Base-by-base conservation (phyloP, 2,113 vertebrate genomes). In the Orthonyx spaldingii region DNA sequence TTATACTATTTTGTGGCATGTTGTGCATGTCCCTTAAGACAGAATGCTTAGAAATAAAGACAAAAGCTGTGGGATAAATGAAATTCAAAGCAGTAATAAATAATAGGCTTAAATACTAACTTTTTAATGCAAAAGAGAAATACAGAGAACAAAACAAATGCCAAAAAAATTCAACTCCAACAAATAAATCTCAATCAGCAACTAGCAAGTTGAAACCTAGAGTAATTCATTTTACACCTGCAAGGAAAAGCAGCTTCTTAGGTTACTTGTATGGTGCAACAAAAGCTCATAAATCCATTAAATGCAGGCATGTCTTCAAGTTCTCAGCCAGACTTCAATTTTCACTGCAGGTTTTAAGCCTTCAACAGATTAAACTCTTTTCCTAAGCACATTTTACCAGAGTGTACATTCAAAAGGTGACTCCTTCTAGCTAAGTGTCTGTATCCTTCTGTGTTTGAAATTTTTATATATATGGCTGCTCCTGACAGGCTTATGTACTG, bases 281-380 rank as follows among this genome's bases (percentile, higher is more conserved):
- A 91, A 96, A 96, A 93, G 87, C 84, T 93, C 65, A 42, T 78
- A 93, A 87, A 96, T 82, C 84, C 84, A 84, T 91, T 95, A 93
- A 84, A 91, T 0, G 13, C 41, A 84, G 33, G 49, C 90, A 91
- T 63, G 84, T 46, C 65, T 93, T 94, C 72, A 84, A 91, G 74
- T 84, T 82, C 77, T 47, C 74, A 70, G 90, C 12, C 76, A 95
- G 87, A 75, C 81, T 91, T 82, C 63, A 72, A 84, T 96, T 95
- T 95, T 92, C 86, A 80, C 71, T 92, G 55, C 55, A 90, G 79
- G 83, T 72, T 93, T 96, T 77, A 92, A 93, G 89, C 46, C 79
- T 44, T 84, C 76, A 70, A 35, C 42, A 74, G 94, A 92, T 92
- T 93, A 94, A 92, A 84, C 19, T 81, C 60, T 61, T 82, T 82